Evolutionary conservation across 2,113 vertebrate genomes (phyloP), one percentile per base, ranked within the genome.

Genomic region (Callocephalon fimbriatum): DNA sequence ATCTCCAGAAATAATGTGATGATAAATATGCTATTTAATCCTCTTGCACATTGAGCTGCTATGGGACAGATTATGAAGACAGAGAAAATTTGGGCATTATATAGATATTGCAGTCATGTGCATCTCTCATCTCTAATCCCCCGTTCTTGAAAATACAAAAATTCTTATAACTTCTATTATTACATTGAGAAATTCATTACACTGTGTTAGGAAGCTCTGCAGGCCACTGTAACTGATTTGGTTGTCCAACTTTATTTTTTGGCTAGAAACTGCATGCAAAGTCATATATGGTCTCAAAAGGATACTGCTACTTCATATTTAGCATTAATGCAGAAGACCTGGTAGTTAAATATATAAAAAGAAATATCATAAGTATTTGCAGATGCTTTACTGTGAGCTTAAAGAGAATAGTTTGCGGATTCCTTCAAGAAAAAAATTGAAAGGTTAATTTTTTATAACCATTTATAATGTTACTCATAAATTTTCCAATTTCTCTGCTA

Each of bases 401-500:
- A 79, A 82, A 95, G 61, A 67, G 26, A 91, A 50, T 6, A 58
- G 3, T 23, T 31, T 77, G 38, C 38, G 18, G 31, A 70, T 93
- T 93, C 15, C 21, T 79, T 80, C 48, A 75, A 82, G 62, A 37
- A 71, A 62, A 61, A 62, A 58, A 81, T 7, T 0, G 18, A 90
- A 74, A 91, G 63, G 88, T 93, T 96, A 93, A 86, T 95, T 92
- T 96, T 96, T 93, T 72, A 95, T 90, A 86, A 86, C 51, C 5
- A 32, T 76, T 62, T 90, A 12, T 88, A 81, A 72, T 51, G 16
- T 83, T 90, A 86, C 68, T 95, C 76, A 92, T 94, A 89, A 88
- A 65, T 97, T 93, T 96, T 95, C 94, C 92, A 93, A 86, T 94
- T 95, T 95, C 68, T 81, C 51, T 95, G 38, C 88, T 95, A 20